Evolutionary conservation across 2,888 invertebrate species (phyloP).

Genomic region (Philonicus albiceps): DNA sequence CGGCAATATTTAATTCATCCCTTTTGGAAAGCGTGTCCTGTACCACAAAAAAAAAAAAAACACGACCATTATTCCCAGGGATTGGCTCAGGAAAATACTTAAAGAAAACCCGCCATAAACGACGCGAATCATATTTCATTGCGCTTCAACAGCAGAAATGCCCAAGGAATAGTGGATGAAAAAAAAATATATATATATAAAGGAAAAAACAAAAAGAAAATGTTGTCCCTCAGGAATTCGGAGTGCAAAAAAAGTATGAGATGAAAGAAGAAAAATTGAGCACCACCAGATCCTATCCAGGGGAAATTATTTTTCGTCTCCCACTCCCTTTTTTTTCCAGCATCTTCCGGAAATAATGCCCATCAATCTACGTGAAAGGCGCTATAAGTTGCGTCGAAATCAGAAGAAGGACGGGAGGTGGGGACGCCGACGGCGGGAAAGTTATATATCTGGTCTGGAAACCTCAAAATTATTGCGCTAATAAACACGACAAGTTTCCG

Average conservation of each 20-base stretch:
- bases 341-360: conserved; percentile 42
- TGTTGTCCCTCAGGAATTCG: background rate
- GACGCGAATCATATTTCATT: background rate
- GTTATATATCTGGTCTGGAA: background rate
- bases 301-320: conserved; percentile 2
- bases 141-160: background rate
- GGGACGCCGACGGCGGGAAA: background rate
- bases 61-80: background rate
- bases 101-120: background rate
- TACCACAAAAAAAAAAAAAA: background rate
- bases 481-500: background rate
- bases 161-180: background rate
- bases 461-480: background rate
- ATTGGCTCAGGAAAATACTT: background rate
- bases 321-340: background rate
- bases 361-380: conserved; percentile 67
- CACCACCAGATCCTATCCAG: conserved; percentile 12
- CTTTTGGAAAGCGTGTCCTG: background rate
- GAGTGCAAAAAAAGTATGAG: background rate
- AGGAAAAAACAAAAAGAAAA: background rate
- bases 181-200: background rate
- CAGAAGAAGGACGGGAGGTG: background rate
- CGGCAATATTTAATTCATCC: background rate
- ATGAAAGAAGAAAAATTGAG: conserved; percentile 31
- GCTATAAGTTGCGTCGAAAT: conserved; percentile 63